phyloP scores from a whole-genome alignment of 1,140 invertebrate genomes.

The Acyrthosiphon pisum region DNA sequence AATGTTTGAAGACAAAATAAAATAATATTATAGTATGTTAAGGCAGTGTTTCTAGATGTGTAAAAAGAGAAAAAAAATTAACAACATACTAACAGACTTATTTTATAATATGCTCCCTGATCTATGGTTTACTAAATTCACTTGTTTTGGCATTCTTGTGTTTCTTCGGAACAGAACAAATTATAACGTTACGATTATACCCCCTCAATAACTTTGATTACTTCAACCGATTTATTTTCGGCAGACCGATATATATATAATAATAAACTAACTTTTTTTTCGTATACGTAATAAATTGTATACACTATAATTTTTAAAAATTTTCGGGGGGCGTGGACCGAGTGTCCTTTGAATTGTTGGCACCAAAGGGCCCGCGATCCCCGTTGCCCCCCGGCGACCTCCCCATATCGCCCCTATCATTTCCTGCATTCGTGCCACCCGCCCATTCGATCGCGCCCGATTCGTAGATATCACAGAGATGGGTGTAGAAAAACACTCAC shows the following conservation, averaged over 20 bases:
- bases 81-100: neutral
- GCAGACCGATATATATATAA: neutral
- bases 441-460: neutral
- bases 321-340: constrained; percentile 50
- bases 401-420: neutral
- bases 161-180: neutral
- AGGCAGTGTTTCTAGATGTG: constrained; percentile 56
- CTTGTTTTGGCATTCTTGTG: neutral
- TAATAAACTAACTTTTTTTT: neutral
- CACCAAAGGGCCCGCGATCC: constrained; percentile 54
- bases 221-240: neutral
- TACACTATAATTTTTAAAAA: constrained; percentile 12
- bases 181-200: neutral
- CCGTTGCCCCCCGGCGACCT: constrained; percentile 31
- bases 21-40: constrained; percentile 48
- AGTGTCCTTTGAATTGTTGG: constrained; percentile 54
- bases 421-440: neutral
- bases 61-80: constrained; percentile 36
- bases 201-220: neutral
- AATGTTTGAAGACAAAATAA: constrained; percentile 48
- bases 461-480: neutral
- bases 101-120: neutral
- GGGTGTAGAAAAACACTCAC: neutral
- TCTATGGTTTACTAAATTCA: neutral
- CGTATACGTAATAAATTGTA: neutral